These are phyloP conservation scores for Epirrhoe alternata DNA, from an alignment of 2,888 invertebrate species.

Conservation along the genomic window DNA sequence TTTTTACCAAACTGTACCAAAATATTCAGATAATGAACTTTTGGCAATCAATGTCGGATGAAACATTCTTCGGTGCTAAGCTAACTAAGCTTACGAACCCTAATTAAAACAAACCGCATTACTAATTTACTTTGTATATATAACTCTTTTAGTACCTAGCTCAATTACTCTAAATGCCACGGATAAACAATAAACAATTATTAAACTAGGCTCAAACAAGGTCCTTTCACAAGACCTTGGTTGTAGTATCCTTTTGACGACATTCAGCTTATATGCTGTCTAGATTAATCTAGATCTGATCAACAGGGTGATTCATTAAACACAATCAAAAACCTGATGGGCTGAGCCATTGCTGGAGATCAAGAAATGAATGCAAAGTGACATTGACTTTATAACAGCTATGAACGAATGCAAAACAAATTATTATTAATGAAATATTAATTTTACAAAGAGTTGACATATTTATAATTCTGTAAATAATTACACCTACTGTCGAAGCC, in stretches of 20 bases:
- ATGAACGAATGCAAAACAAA: too few relatives aligned
- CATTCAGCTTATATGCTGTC: slow-evolving; percentile 19
- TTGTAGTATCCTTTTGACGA: slow-evolving; percentile 26
- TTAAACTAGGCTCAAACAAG: slow-evolving; percentile 14
- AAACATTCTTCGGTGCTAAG: neutral
- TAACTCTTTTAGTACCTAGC: slow-evolving; percentile 9
- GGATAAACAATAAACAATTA: slow-evolving; percentile 27
- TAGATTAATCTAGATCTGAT: slow-evolving; percentile 21
- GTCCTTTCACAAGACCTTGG: slow-evolving; percentile 34
- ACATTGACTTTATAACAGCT: too few relatives aligned
- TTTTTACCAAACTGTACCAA: too few relatives aligned
- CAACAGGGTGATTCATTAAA: neutral
- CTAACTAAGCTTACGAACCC: neutral
- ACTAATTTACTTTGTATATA: neutral
- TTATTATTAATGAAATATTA: too few relatives aligned
- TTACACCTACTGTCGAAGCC: too few relatives aligned
- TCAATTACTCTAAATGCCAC: slow-evolving; percentile 32
- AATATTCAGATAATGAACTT: too few relatives aligned
- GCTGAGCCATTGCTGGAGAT: too few relatives aligned
- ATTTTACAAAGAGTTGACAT: too few relatives aligned
- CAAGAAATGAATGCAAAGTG: too few relatives aligned
- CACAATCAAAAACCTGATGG: neutral
- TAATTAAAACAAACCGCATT: neutral
- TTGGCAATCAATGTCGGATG: too few relatives aligned
- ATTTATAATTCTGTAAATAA: too few relatives aligned